phyloP scores from a whole-genome alignment of 2,113 vertebrate genomes.

The Paracanthobrama guichenoti region DNA sequence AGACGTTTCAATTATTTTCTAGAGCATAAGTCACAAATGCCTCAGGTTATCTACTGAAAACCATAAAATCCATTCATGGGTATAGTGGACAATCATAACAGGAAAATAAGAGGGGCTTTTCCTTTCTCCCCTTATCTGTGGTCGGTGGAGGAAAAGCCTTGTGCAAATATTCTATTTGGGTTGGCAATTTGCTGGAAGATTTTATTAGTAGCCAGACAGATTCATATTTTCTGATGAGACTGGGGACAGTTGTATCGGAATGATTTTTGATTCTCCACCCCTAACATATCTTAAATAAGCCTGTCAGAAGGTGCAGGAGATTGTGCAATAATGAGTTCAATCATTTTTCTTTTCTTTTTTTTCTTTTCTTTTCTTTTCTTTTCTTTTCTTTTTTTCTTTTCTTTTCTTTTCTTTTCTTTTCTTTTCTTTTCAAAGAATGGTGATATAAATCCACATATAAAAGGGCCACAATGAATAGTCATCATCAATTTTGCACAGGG shows the following conservation, averaged over 20 bases:
- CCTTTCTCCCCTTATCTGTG: background rate
- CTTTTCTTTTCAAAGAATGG: background rate
- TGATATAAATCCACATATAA: background rate
- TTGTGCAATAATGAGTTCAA: background rate
- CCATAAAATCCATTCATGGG: background rate
- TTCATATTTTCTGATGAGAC: slow-evolving; percentile 42
- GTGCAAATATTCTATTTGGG: slow-evolving; percentile 17
- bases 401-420: too few relatives aligned
- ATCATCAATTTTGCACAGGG: background rate
- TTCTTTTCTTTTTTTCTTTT: too few relatives aligned
- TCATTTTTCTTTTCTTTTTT: background rate
- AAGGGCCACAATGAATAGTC: background rate
- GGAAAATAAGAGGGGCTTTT: slow-evolving; percentile 15
- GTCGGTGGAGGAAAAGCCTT: background rate
- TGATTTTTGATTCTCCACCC: background rate
- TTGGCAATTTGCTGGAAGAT: slow-evolving; percentile 37
- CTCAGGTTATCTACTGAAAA: background rate
- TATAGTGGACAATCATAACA: background rate
- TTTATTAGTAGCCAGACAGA: slow-evolving; percentile 2
- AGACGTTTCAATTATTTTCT: background rate
- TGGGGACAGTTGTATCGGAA: background rate
- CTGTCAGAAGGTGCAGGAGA: background rate
- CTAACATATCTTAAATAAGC: background rate
- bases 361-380: too few relatives aligned
- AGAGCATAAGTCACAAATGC: background rate